Conservation (phyloP, 2,888 invertebrate species). For the Agonopterix heracliana region DNA sequence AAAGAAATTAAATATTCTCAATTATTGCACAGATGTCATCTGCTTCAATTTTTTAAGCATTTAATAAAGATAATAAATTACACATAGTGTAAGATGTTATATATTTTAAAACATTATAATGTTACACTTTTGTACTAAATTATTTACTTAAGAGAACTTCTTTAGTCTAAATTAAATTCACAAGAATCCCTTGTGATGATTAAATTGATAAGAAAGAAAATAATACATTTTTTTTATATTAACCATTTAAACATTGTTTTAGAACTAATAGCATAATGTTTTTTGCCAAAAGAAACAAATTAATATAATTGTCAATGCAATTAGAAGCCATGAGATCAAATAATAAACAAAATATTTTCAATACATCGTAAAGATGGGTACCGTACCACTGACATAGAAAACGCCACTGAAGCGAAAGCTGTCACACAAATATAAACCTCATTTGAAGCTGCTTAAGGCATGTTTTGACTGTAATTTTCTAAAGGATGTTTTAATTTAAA, state of each 20-base stretch:
- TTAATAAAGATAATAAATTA: not conserved
- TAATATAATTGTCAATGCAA: conserved; percentile 23
- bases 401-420: too few species aligned
- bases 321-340: conserved; percentile 62
- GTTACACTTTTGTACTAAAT: conserved; percentile 61
- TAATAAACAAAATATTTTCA: conserved; percentile 15
- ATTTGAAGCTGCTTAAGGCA: too few species aligned
- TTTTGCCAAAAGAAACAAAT: conserved; percentile 1
- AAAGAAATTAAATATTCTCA: conserved; percentile 16
- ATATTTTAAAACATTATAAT: conserved; percentile 10
- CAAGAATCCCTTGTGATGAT: conserved; percentile 42
- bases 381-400: too few species aligned
- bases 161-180: conserved; percentile 29
- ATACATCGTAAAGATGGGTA: conserved; percentile 1
- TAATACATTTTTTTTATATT: not conserved
- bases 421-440: too few species aligned
- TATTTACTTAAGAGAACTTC: conserved; percentile 46
- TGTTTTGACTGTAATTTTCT: too few species aligned
- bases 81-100: conserved; percentile 11
- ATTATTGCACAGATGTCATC: conserved; percentile 49
- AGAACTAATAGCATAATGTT: conserved; percentile 1
- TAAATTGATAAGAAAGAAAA: conserved; percentile 5
- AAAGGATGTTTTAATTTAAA: too few species aligned
- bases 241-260: conserved; percentile 1
- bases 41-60: not conserved